These are phyloP conservation scores for Empidonax traillii DNA, from an alignment of 2,113 vertebrate genomes.

Conservation along the genomic window DNA sequence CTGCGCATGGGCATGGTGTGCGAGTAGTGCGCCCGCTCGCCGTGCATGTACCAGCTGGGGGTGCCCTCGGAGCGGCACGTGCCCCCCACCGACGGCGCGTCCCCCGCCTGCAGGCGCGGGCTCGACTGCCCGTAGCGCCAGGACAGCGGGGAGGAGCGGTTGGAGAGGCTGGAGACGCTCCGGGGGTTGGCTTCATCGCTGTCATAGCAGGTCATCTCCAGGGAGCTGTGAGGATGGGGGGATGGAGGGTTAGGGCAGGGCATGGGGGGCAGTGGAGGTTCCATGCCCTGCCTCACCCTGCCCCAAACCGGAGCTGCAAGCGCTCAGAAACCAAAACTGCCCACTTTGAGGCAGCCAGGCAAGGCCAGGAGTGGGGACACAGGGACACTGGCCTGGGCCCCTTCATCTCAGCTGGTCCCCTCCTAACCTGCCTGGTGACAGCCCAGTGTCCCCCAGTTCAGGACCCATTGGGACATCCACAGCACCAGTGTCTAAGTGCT, in stretches of 20 bases:
- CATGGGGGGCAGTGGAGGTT: rapidly evolving
- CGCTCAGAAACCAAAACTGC: neutral
- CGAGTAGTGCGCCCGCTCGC: constrained; percentile 82
- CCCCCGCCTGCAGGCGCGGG: constrained; percentile 91
- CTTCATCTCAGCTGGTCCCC: neutral
- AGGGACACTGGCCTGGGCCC: rapidly evolving
- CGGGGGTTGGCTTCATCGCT: constrained; percentile 90
- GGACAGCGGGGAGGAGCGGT: constrained; percentile 91
- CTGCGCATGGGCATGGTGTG: constrained; percentile 92
- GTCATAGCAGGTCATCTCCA: constrained; percentile 90
- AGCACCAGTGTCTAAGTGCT: rapidly evolving
- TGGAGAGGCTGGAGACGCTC: constrained; percentile 90
- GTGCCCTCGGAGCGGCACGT: constrained; percentile 79
- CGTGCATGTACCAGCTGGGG: constrained; percentile 76
- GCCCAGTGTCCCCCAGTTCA: neutral
- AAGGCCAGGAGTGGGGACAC: neutral
- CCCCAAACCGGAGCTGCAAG: neutral
- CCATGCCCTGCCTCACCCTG: neutral
- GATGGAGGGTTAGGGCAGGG: neutral
- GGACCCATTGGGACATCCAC: neutral
- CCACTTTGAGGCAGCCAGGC: neutral
- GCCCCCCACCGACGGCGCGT: constrained; percentile 88
- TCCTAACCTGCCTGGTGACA: neutral
- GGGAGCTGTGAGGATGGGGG: constrained; percentile 72
- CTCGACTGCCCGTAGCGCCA: constrained; percentile 95